phyloP scores from a whole-genome alignment of 2,113 vertebrate genomes.

The Albula goreensis region DNA sequence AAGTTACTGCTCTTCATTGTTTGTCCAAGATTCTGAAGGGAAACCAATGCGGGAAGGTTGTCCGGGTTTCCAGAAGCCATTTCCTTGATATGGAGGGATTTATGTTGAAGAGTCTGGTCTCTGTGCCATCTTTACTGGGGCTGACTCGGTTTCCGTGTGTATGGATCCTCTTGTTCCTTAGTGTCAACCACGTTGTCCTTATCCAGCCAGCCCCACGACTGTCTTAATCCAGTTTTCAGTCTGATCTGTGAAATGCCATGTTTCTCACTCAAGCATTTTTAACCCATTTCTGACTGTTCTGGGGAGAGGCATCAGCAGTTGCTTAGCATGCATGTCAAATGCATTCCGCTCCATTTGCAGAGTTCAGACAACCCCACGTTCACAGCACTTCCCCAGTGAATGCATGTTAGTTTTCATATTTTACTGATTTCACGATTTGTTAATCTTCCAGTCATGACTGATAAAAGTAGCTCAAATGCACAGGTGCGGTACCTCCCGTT shows the following conservation, averaged over 20 bases:
- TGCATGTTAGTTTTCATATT: background rate
- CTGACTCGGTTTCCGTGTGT: too few species aligned
- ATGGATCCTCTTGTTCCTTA: background rate
- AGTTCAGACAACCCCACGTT: background rate
- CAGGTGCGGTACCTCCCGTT: background rate
- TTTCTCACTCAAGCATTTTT: background rate
- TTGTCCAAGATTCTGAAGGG: background rate
- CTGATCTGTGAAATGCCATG: background rate
- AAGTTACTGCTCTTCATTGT: background rate
- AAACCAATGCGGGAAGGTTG: background rate
- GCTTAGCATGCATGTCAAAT: background rate
- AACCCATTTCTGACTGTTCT: background rate
- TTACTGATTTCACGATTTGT: background rate
- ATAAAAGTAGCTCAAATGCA: background rate
- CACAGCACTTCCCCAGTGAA: background rate
- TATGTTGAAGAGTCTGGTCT: background rate
- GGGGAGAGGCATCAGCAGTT: background rate
- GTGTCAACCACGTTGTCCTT: too few species aligned
- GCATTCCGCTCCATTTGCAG: background rate
- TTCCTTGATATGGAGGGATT: background rate
- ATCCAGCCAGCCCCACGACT: background rate
- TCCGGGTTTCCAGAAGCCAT: background rate
- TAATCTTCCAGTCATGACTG: background rate
- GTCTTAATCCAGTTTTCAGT: background rate
- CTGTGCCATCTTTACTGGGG: background rate